A percentile compares a stretch with the other conserved stretches of the same genome.
These are phyloP conservation scores for Micoletzkya japonica DNA, from an alignment of 2,888 invertebrate species.

Conservation along the genomic window DNA sequence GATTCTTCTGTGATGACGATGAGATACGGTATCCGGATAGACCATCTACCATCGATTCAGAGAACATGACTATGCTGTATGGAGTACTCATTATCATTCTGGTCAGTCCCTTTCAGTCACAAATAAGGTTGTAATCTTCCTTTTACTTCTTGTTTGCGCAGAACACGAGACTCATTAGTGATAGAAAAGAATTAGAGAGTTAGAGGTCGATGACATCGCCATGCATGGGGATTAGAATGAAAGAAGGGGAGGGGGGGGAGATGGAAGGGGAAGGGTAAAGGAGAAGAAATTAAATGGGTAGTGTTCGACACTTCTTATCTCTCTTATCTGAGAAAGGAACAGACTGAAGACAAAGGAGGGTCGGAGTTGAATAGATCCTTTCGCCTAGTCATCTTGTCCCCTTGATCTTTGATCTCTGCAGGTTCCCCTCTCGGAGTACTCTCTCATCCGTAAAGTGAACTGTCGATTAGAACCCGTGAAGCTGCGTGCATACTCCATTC, in stretches of 20 bases:
- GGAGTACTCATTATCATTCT: slow-evolving; percentile 36
- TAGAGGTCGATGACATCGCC: neutral
- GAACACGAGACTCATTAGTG: neutral
- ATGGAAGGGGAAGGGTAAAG: neutral
- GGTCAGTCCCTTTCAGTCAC: too few species aligned
- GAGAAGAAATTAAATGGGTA: neutral
- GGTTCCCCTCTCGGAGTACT: slow-evolving; percentile 27
- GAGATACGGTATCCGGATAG: slow-evolving; percentile 50
- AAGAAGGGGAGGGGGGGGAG: neutral
- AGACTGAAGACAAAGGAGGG: too few species aligned
- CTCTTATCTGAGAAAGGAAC: too few species aligned
- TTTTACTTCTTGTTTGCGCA: neutral
- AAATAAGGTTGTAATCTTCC: too few species aligned
- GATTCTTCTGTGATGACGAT: slow-evolving; percentile 57
- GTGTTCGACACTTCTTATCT: too few species aligned
- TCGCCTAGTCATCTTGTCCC: neutral
- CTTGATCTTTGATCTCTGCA: slow-evolving; percentile 13
- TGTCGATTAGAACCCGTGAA: slow-evolving; percentile 14
- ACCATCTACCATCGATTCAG: slow-evolving; percentile 36
- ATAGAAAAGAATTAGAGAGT: neutral
- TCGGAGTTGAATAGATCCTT: too few species aligned
- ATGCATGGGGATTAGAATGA: too few species aligned
- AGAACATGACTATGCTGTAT: slow-evolving; percentile 42
- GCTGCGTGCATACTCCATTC: slow-evolving; percentile 29
- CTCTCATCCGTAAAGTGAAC: slow-evolving; percentile 7